Percentiles rank a stretch among this genome's conserved stretches.
Conservation (phyloP, 2,113 vertebrate species). For the Scalopus aquaticus region DNA sequence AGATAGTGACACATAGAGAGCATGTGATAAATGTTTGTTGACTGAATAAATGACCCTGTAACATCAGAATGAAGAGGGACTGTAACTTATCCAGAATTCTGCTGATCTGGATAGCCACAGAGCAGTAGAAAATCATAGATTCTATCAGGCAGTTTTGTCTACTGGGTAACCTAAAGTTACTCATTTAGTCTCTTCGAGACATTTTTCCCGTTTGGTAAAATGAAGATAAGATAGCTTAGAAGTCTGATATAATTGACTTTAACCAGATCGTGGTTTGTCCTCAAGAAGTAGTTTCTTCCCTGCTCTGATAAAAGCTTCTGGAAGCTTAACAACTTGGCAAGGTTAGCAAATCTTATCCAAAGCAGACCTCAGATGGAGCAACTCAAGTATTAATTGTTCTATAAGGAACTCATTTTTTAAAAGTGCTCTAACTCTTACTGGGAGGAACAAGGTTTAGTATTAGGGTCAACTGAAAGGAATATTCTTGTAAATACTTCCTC, state of each 20-base stretch:
- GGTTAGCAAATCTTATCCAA: slow-evolving; percentile 24
- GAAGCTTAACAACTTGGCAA: slow-evolving; percentile 17
- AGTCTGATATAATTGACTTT: slow-evolving; percentile 11
- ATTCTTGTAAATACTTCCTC: slow-evolving; percentile 1
- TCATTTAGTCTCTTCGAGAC: not conserved
- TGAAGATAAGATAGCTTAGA: slow-evolving; percentile 15
- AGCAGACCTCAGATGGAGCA: slow-evolving; percentile 4
- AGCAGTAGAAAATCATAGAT: not conserved
- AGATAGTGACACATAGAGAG: not conserved
- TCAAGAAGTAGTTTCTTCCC: not conserved
- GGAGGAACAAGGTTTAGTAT: slow-evolving; percentile 2
- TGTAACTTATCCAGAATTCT: not conserved
- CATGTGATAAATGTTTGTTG: not conserved
- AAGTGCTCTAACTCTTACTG: not conserved
- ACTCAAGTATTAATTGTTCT: slow-evolving; percentile 8
- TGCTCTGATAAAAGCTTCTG: not conserved
- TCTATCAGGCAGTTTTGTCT: not conserved
- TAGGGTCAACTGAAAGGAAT: slow-evolving; percentile 27
- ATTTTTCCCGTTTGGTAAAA: slow-evolving; percentile 29
- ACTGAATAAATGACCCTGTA: not conserved
- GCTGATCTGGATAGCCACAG: not conserved
- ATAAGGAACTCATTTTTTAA: slow-evolving; percentile 19
- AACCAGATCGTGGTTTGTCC: not conserved
- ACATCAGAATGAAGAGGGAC: not conserved
- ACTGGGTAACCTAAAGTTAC: not conserved